Conservation (phyloP, 2,888 invertebrate species). For the Drosophila anceps region DNA sequence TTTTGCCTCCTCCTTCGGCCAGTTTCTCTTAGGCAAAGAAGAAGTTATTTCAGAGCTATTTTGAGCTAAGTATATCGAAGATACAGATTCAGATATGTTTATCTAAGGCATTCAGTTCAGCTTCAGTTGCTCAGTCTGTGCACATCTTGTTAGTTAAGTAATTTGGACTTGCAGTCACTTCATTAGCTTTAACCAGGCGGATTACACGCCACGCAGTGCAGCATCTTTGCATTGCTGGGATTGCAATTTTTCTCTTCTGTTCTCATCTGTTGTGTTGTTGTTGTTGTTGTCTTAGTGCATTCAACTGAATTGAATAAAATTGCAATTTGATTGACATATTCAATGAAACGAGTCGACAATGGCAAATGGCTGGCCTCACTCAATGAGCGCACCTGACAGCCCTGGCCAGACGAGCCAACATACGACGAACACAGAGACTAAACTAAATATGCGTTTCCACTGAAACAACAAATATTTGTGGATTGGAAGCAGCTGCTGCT, state of each 20-base stretch:
- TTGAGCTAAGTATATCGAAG: no score
- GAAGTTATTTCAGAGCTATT: no score
- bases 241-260: not conserved
- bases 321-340: constrained; percentile 3
- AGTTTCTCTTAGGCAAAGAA: no score
- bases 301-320: constrained; percentile 7
- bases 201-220: not conserved
- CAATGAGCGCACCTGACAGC: not conserved
- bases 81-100: no score
- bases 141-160: not conserved
- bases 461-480: not conserved
- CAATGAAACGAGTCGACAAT: not conserved
- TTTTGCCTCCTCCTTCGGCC: no score
- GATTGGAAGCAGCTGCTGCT: not conserved
- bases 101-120: not conserved
- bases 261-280: not conserved
- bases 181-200: constrained; percentile 6
- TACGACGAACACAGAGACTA: not conserved
- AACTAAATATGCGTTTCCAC: not conserved
- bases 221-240: not conserved
- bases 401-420: no score
- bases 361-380: not conserved
- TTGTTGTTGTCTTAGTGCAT: not conserved
- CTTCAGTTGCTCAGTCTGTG: not conserved
- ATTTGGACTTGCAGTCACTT: not conserved